A percentile compares a stretch with the other conserved stretches of the same genome.
phyloP scores from a whole-genome alignment of 2,797 vertebrate species.

The Coracias cyanogaster region DNA sequence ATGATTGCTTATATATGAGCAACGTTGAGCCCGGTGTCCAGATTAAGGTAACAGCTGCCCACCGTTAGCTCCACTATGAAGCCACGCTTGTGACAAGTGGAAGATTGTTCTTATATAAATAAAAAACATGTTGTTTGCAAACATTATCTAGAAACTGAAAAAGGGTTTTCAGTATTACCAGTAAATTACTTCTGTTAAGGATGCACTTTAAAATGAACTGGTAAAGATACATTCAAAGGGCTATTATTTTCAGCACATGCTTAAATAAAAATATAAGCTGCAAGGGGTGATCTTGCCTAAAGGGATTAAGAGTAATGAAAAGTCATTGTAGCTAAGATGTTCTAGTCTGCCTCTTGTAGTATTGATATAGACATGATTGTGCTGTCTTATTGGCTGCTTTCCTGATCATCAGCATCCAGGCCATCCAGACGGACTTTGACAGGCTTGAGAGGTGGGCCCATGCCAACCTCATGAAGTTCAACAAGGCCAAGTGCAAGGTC shows the following conservation, averaged over 20 bases:
- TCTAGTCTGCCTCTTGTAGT: not conserved
- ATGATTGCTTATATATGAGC: not conserved
- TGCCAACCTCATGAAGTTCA: no score
- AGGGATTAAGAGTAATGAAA: not conserved
- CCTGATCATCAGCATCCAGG: not conserved
- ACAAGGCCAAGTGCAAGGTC: no score
- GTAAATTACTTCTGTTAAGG: not conserved
- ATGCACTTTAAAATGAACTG: not conserved
- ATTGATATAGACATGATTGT: not conserved
- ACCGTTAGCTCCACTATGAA: not conserved
- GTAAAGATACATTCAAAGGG: not conserved
- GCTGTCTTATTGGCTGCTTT: not conserved
- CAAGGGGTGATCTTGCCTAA: not conserved
- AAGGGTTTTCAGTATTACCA: not conserved
- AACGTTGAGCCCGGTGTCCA: not conserved
- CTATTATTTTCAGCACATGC: not conserved
- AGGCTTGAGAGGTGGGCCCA: no score
- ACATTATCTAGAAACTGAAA: not conserved
- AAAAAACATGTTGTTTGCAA: not conserved
- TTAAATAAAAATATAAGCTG: not conserved
- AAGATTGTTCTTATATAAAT: not conserved
- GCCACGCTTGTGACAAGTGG: not conserved
- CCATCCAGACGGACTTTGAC: no score
- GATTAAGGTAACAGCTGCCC: not conserved
- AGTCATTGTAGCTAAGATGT: not conserved